Conservation (phyloP, 1,140 invertebrate genomes). For the Samia ricini region DNA sequence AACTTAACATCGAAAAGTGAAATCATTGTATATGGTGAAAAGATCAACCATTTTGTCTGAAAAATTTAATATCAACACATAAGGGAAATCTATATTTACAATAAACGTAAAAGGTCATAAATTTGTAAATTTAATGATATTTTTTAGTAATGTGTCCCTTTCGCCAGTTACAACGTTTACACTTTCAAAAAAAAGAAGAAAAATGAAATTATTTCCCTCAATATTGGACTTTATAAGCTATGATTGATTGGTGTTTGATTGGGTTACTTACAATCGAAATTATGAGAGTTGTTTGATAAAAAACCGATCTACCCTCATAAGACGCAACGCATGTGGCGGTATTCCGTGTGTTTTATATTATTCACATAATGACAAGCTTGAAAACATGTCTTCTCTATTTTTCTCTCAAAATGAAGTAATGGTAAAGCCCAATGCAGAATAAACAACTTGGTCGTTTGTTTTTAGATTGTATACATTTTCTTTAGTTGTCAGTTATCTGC, state of each 20-base stretch:
- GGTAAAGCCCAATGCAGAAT: neutral
- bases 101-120: neutral
- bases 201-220: slow-evolving; percentile 32
- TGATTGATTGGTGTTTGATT: slow-evolving; percentile 3
- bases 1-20: neutral
- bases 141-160: neutral
- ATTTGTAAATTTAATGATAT: neutral
- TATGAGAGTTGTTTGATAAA: neutral
- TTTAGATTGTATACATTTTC: neutral
- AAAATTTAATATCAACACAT: no score
- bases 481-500: neutral
- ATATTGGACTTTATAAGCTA: slow-evolving; percentile 68
- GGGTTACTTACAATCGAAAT: slow-evolving; percentile 18
- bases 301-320: neutral
- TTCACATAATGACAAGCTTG: slow-evolving; percentile 22
- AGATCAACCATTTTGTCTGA: no score
- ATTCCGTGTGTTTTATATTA: slow-evolving; percentile 26
- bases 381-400: slow-evolving; percentile 6
- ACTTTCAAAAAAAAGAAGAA: neutral
- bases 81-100: no score
- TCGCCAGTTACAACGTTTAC: neutral
- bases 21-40: neutral
- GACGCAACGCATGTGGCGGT: neutral
- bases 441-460: no score
- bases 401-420: neutral